These are phyloP conservation scores for Diplolepis rosae DNA, from an alignment of 2,888 invertebrate species.

Conservation along the genomic window DNA sequence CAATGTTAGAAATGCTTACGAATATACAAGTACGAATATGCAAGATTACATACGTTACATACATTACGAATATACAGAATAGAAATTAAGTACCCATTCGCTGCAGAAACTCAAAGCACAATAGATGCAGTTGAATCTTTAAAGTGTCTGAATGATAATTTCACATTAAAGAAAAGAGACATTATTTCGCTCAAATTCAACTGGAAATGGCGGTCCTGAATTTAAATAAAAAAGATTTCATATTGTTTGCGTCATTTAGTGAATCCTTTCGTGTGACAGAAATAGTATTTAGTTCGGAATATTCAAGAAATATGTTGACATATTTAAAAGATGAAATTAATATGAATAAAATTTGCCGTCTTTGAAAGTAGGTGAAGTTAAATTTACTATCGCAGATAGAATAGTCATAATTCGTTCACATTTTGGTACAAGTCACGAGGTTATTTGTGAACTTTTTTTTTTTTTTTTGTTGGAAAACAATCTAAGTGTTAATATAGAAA, in stretches of 20 bases:
- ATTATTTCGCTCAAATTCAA: background rate
- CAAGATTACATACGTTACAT: too few species aligned
- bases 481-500: too few species aligned
- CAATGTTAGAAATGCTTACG: background rate
- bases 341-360: background rate
- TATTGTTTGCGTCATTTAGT: too few species aligned
- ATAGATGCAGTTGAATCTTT: background rate
- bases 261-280: too few species aligned
- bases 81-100: background rate
- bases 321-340: background rate
- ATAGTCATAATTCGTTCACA: background rate
- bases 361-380: background rate
- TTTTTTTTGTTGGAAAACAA: too few species aligned
- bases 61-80: background rate
- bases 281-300: background rate
- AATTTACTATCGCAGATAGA: background rate
- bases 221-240: too few species aligned
- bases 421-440: background rate
- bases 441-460: background rate
- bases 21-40: too few species aligned
- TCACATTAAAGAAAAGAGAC: background rate
- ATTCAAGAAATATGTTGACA: background rate
- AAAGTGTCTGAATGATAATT: background rate
- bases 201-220: background rate
- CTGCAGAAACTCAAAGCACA: background rate